Evolutionary conservation across 2,888 invertebrate genomes (phyloP).

Genomic region (Boloria euphrosyne): DNA sequence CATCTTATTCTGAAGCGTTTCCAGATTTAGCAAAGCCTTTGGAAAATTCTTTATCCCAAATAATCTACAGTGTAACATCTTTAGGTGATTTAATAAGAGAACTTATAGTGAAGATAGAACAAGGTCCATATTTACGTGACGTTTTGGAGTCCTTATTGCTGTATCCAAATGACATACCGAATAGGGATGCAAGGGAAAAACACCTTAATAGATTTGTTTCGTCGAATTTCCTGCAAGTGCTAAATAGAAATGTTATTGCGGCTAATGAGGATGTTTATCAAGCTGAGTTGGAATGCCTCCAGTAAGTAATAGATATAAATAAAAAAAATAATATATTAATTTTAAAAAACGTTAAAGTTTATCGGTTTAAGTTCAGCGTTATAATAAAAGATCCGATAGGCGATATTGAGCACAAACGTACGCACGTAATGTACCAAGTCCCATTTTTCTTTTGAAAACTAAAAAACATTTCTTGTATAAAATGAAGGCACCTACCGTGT

Average conservation of each 20-base stretch:
- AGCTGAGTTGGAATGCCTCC: conserved; percentile 72
- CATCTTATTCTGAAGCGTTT: conserved; percentile 84
- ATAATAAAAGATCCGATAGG: too few relatives aligned
- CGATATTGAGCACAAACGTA: too few relatives aligned
- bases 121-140: conserved; percentile 52
- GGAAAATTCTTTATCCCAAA: conserved; percentile 85
- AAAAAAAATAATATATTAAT: neutral
- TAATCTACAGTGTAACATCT: conserved; percentile 84
- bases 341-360: neutral
- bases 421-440: too few relatives aligned
- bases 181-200: conserved; percentile 48
- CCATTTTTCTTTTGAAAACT: too few relatives aligned
- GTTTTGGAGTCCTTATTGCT: conserved; percentile 73
- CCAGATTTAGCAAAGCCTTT: conserved; percentile 90
- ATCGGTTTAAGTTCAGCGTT: too few relatives aligned
- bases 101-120: conserved; percentile 60
- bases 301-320: conserved; percentile 59
- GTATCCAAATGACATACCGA: conserved; percentile 70
- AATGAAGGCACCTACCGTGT: too few relatives aligned
- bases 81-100: conserved; percentile 80
- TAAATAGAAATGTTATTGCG: conserved; percentile 53
- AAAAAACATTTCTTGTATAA: too few relatives aligned
- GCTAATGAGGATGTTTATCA: conserved; percentile 46
- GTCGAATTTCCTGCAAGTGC: conserved; percentile 57
- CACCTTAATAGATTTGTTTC: conserved; percentile 75